phyloP scores from a whole-genome alignment of 2,797 vertebrate species.

The Chrysolophus pictus region DNA sequence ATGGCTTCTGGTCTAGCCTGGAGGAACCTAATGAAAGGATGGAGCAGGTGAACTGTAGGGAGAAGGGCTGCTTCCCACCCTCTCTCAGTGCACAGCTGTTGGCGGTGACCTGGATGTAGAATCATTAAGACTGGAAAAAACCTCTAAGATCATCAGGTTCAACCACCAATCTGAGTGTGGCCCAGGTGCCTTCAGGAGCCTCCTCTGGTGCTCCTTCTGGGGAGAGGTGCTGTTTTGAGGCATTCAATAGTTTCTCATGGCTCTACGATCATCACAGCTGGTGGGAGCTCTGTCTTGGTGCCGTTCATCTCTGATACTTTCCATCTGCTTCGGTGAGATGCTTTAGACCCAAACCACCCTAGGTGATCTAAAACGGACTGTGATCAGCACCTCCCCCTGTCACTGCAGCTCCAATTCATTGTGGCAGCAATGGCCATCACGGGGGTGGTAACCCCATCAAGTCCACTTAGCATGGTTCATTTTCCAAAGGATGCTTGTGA shows the following conservation, averaged over 20 bases:
- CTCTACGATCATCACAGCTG: no score
- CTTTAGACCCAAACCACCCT: constrained; percentile 74
- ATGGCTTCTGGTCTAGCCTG: not conserved
- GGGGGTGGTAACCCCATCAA: constrained; percentile 79
- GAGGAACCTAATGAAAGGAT: not conserved
- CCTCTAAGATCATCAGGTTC: no score
- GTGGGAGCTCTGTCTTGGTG: not conserved
- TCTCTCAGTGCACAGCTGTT: not conserved
- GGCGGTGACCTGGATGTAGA: not conserved
- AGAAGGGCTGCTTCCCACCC: not conserved
- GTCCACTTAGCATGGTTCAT: constrained; percentile 80
- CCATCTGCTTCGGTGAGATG: constrained; percentile 76
- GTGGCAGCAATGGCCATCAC: constrained; percentile 75
- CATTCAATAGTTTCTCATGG: accelerated
- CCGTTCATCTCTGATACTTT: constrained; percentile 64
- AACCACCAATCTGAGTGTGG: accelerated
- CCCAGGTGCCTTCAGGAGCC: not conserved
- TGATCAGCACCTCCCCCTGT: constrained; percentile 79
- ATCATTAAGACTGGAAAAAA: no score
- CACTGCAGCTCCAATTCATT: constrained; percentile 79
- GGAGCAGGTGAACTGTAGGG: not conserved
- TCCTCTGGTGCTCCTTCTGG: not conserved
- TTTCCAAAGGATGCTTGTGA: constrained; percentile 81
- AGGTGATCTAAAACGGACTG: constrained; percentile 76
- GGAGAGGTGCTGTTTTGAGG: not conserved